Evolutionary conservation across 2,888 invertebrate species (phyloP).

Genomic region (Clanis bilineata): DNA sequence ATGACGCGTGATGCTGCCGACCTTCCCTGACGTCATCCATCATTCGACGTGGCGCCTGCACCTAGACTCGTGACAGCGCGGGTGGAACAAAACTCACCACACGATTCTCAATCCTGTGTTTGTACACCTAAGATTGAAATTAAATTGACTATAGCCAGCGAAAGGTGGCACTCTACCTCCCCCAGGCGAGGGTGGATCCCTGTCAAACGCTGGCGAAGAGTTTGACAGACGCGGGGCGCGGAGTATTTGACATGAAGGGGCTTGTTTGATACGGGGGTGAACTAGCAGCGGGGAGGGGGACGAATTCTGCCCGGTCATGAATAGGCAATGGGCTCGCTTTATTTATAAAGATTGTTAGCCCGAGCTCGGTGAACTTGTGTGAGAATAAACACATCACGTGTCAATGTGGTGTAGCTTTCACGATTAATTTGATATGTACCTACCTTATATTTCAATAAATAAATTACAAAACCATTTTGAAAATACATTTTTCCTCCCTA

Average conservation of each 20-base stretch:
- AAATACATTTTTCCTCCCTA: background rate
- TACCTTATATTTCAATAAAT: background rate
- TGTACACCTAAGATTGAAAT: conserved; percentile 31
- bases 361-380: conserved; percentile 69
- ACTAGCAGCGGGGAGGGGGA: conserved; percentile 64
- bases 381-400: conserved; percentile 64
- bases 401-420: conserved; percentile 42
- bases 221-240: conserved; percentile 82
- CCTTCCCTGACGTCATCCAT: conserved; percentile 82
- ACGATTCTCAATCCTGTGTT: conserved; percentile 37
- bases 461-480: background rate
- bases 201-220: conserved; percentile 82
- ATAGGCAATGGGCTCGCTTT: conserved; percentile 82
- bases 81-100: conserved; percentile 35
- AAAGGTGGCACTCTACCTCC: conserved; percentile 75
- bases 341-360: conserved; percentile 80
- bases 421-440: background rate
- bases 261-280: conserved; percentile 81
- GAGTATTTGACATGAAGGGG: conserved; percentile 83
- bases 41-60: conserved; percentile 82
- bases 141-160: conserved; percentile 23
- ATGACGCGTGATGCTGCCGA: conserved; percentile 82
- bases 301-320: conserved; percentile 81
- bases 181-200: conserved; percentile 78
- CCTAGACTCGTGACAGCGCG: conserved; percentile 77